phyloP scores from a whole-genome alignment of 2,888 invertebrate genomes.

The Trichopoda pennipes region DNA sequence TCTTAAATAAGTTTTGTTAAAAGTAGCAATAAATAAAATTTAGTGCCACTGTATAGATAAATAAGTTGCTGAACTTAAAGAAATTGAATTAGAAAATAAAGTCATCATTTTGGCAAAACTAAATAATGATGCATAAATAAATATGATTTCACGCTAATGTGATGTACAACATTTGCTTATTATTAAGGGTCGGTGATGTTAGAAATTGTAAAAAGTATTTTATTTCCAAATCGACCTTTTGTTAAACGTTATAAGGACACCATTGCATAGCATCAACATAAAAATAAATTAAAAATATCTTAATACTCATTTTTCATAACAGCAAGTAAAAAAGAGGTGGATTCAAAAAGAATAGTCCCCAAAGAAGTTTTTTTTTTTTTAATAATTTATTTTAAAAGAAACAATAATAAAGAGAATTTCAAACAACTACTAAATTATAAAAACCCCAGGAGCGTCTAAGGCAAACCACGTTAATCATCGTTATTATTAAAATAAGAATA shows the following conservation, averaged over 20 bases:
- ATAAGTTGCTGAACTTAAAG: neutral
- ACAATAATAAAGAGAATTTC: slow-evolving; percentile 22
- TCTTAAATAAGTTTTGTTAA: too few species aligned
- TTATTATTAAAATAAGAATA: slow-evolving; percentile 70
- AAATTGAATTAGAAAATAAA: slow-evolving; percentile 68
- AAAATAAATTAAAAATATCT: slow-evolving; percentile 16
- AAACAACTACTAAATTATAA: slow-evolving; percentile 60
- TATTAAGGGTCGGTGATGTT: slow-evolving; percentile 23
- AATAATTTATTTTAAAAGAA: slow-evolving; percentile 38
- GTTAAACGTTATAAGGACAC: slow-evolving; percentile 38
- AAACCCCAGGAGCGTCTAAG: slow-evolving; percentile 77
- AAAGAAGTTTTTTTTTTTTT: slow-evolving; percentile 51
- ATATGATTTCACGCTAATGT: slow-evolving; percentile 77
- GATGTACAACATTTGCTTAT: slow-evolving; percentile 58
- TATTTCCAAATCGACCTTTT: neutral
- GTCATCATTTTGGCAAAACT: slow-evolving; percentile 72
- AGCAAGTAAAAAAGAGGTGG: slow-evolving; percentile 50
- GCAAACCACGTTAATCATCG: slow-evolving; percentile 61
- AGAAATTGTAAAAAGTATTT: slow-evolving; percentile 24
- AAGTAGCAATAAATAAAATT: neutral
- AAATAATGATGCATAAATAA: slow-evolving; percentile 74
- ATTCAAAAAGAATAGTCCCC: slow-evolving; percentile 33
- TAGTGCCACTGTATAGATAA: neutral
- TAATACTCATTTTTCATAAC: slow-evolving; percentile 9
- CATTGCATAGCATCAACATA: slow-evolving; percentile 31